These are phyloP conservation scores for Schizotus pectinicornis DNA, from an alignment of 2,888 invertebrate species.

Conservation along the genomic window DNA sequence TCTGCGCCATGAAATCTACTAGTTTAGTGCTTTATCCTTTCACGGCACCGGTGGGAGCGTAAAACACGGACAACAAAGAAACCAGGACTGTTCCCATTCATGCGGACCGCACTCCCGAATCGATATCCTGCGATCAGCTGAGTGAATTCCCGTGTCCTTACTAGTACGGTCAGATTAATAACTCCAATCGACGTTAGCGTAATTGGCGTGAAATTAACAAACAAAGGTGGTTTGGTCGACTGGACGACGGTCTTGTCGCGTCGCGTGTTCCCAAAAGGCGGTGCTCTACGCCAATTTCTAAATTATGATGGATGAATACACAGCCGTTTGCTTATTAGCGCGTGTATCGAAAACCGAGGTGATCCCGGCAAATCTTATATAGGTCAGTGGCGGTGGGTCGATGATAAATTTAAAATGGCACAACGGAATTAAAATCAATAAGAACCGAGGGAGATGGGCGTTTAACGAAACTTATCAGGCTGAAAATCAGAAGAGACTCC, in stretches of 20 bases:
- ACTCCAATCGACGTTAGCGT: slow-evolving; percentile 11
- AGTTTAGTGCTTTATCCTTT: slow-evolving; percentile 37
- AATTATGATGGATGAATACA: slow-evolving; percentile 46
- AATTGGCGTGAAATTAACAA: slow-evolving; percentile 25
- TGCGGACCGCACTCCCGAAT: slow-evolving; percentile 43
- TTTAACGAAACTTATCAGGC: slow-evolving; percentile 7
- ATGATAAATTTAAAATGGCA: slow-evolving; percentile 16
- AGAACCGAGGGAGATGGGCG: slow-evolving; percentile 7
- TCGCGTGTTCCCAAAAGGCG: slow-evolving; percentile 39
- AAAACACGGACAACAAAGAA: slow-evolving; percentile 45
- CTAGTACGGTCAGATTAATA: slow-evolving; percentile 31
- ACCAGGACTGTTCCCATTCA: slow-evolving; percentile 43
- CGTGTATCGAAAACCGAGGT: slow-evolving; percentile 29
- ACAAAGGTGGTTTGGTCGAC: slow-evolving; percentile 16
- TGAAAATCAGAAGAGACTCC: slow-evolving; percentile 14
- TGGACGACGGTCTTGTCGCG: slow-evolving; percentile 32
- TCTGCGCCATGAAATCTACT: slow-evolving; percentile 28
- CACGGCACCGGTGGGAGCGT: slow-evolving; percentile 42
- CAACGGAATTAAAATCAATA: slow-evolving; percentile 19
- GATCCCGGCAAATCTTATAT: slow-evolving; percentile 21
- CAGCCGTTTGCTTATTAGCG: slow-evolving; percentile 41
- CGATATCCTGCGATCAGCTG: slow-evolving; percentile 43
- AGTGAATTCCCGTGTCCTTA: slow-evolving; percentile 47
- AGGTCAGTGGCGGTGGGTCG: slow-evolving; percentile 22
- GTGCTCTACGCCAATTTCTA: slow-evolving; percentile 34